Conservation (phyloP, 2,113 vertebrate genomes). For the Alethe castanea region DNA sequence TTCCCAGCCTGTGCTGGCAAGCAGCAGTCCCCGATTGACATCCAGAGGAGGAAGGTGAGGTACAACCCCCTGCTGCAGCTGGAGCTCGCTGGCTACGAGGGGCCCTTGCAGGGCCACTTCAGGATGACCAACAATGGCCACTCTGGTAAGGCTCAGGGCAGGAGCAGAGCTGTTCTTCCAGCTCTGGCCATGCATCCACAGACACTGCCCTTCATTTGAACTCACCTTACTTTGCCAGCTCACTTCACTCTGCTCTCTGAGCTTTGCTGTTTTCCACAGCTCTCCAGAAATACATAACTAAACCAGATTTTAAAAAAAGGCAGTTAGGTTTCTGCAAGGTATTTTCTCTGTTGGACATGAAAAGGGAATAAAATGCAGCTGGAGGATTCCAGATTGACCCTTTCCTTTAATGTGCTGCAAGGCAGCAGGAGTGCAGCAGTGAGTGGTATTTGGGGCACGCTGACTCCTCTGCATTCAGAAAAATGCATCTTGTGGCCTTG, state of each 20-base stretch:
- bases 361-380: neutral
- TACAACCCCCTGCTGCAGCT: constrained; percentile 70
- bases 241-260: neutral
- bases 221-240: neutral
- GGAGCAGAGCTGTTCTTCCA: neutral
- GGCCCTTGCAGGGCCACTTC: constrained; percentile 60
- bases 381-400: neutral
- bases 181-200: neutral
- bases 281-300: neutral
- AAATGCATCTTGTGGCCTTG: neutral
- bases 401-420: neutral
- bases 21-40: constrained; percentile 86
- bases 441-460: neutral
- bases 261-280: neutral
- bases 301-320: neutral
- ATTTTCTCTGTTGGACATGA: neutral
- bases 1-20: constrained; percentile 76
- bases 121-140: constrained; percentile 87
- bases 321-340: neutral
- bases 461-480: neutral
- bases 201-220: neutral
- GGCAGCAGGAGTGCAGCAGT: neutral
- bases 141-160: constrained; percentile 74
- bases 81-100: constrained; percentile 75
- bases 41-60: constrained; percentile 74